Base-by-base conservation (phyloP, 2,113 vertebrate species). In the Catharus bicknelli region DNA sequence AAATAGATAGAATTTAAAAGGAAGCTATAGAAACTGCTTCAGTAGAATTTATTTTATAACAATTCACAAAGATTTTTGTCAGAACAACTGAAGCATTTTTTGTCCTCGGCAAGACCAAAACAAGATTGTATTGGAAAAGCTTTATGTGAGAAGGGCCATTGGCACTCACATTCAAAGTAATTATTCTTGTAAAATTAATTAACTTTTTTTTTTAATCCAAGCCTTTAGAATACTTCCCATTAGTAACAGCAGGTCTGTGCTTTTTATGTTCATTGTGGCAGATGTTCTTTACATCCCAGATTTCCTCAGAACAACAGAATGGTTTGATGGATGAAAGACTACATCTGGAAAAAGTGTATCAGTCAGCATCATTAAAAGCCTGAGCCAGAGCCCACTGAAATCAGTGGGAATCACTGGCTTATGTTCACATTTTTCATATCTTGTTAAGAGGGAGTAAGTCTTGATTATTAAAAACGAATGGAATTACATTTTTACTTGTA, bases 121-220 rank as follows among this genome's bases (percentile, higher is more conserved):
- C 32, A 95, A 90, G 89, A 87, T 80, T 83, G 26, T 55, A 63
- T 77, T 92, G 59, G 75, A 92, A 94, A 87, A 88, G 82, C 86
- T 95, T 94, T 91, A 83, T 92, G 74, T 92, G 78, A 92, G 78
- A 87, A 91, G 77, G 84, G 89, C 90, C 93, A 83, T 59, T 90
- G 78, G 55, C 84, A 77, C 32, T 89, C 63, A 50, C 64, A 80
- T 90, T 94, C 87, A 83, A 83, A 86, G 82, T 85, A 93, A 96
- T 93, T 95, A 95, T 90, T 96, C 91, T 90, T 95, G 85, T 90
- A 91, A 95, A 95, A 94, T 96, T 95, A 95, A 96, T 95, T 96
- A 91, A 91, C n/a, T 89, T 90, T 91, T 94, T 94, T 93, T 85
- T 92, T 73, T 13, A 94, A 80, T 86, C 64, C 25, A 50, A 94